Conservation (phyloP, 2,888 invertebrate genomes). For the Portevinia maculata region DNA sequence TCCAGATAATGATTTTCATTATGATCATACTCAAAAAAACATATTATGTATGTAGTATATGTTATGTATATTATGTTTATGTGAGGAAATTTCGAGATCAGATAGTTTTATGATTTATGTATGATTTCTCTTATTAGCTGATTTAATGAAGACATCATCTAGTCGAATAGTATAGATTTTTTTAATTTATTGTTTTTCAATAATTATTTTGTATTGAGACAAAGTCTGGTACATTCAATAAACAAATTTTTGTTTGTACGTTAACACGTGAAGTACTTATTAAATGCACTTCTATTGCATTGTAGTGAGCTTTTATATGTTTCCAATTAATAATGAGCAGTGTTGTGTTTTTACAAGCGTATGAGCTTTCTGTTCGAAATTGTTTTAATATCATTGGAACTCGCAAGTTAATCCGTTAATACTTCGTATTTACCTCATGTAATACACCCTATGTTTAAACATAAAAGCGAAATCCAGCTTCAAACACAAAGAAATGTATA, state of each 20-base stretch:
- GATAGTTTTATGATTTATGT: slow-evolving; percentile 4
- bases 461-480: too few species aligned
- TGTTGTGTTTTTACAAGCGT: too few species aligned
- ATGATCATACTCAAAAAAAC: neutral
- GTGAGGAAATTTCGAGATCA: neutral
- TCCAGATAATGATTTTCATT: slow-evolving; percentile 1
- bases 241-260: slow-evolving; percentile 3
- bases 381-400: neutral
- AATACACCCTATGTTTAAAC: too few species aligned
- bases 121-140: slow-evolving; percentile 4
- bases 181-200: slow-evolving; percentile 18
- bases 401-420: too few species aligned
- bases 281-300: neutral
- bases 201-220: slow-evolving; percentile 8
- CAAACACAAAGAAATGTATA: too few species aligned
- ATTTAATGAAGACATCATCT: slow-evolving; percentile 25
- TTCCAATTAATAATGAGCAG: neutral
- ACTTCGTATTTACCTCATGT: too few species aligned
- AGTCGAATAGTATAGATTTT: slow-evolving; percentile 36
- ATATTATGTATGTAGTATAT: neutral
- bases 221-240: slow-evolving; percentile 31
- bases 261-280: slow-evolving; percentile 7
- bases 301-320: slow-evolving; percentile 9
- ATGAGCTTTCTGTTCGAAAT: neutral
- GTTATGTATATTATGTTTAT: neutral